Base-by-base conservation (phyloP, 2,888 invertebrate genomes). In the Lypha dubia region DNA sequence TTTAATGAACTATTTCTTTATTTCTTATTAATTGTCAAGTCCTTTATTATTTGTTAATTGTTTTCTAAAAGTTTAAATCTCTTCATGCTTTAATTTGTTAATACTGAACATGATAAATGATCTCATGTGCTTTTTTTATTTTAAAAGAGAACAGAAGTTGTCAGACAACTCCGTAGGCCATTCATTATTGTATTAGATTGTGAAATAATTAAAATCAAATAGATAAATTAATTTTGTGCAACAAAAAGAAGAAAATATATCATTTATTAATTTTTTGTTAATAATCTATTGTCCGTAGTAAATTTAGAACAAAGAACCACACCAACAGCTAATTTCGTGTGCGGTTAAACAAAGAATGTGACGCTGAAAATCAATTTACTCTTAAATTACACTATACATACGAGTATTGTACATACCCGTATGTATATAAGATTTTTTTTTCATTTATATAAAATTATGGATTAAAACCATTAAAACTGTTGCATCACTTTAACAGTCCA, bases 91-190 rank as follows among this genome's bases (percentile, higher is more conserved):
- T 58, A 73, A 74, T 51, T 68, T 49, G 38, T 38, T 60, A 73
- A 67, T 79, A 8, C 3, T 62, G 13, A 38, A 67, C 38, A 68
- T 68, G 67, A 83, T 79, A 74, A 83, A 79, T 74, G 51, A 74
- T 62, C 68, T 63, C 9, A 32, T 24, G 2, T 24, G 9, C 13
- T 7, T 70, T 56, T 17, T 20, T 24, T 5, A 28, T 58, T 32
- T 44, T 11, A 17, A 41, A 41, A 1, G 4, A 49, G 46, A 63
- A 62, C 62, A 68, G 60, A 63, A 56, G 53, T 35, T 56, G 24
- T 38, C 46, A 44, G n/a, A 24, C 28, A 44, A 20, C 53, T 46
- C 70, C 70, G 22, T 38, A 70, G 38, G 68, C 67, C 28, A 49
- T n/a, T n/a, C n/a, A n/a, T n/a, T n/a, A n/a, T 38, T 7, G 20